Base-by-base conservation (phyloP, 2,797 vertebrate genomes). In the Lagocephalus sceleratus region DNA sequence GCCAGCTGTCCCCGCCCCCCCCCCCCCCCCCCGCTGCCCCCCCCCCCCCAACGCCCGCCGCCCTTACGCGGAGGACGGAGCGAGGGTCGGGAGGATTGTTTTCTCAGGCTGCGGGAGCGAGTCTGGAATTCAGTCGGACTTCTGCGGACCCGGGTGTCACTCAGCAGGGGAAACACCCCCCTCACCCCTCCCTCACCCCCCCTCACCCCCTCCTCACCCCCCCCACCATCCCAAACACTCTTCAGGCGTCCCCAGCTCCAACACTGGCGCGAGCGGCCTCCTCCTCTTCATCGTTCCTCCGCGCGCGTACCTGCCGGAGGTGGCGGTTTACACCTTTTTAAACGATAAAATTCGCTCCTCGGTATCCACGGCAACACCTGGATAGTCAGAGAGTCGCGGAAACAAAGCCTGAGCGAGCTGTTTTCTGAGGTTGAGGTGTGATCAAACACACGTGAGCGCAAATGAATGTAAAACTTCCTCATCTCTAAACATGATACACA, bases 1-100 rank as follows among this genome's bases (percentile, higher is more conserved):
- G 63, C 86, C 89, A 90, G 88, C 88, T 90, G 88, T 89, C 85
- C 78, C 63, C n/a, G n/a, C n/a, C n/a, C n/a, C n/a, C n/a, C n/a
- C n/a, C n/a, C n/a, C n/a, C n/a, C n/a, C n/a, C n/a, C n/a, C n/a
- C n/a, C n/a, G n/a, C n/a, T n/a, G n/a, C n/a, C n/a, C n/a, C n/a
- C n/a, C n/a, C n/a, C n/a, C n/a, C n/a, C n/a, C n/a, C n/a, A n/a
- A n/a, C n/a, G n/a, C n/a, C n/a, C n/a, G 62, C 52, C 61, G 42
- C 60, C 70, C 75, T 71, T 65, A 58, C 63, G 57, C 47, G 77
- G 67, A 77, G 78, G 77, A 68, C 78, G 78, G 76, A 80, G 76
- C 66, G 76, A 76, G 59, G 54, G 56, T 57, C 70, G 8, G 51
- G 23, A 51, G 8, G 51, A 47, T 76, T 85, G 81, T 87, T 86